A percentile compares a stretch with the other conserved stretches of the same genome.
Evolutionary conservation across 2,797 vertebrate species (phyloP).

Genomic region (Oophaga sylvatica): DNA sequence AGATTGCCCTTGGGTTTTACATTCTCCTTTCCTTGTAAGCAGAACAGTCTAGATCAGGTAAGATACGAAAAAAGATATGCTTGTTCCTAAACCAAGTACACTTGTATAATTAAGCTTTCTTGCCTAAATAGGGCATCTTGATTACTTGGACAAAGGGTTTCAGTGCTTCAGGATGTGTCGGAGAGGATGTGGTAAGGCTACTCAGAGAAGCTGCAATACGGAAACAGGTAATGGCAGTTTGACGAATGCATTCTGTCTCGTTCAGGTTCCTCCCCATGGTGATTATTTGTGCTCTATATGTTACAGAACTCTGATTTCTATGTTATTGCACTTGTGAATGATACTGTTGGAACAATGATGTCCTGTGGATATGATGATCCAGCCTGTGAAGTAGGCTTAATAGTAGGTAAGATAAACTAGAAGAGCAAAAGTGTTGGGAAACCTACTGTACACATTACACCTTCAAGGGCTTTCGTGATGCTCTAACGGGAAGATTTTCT

Average conservation of each 20-base stretch:
- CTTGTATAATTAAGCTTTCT: background rate
- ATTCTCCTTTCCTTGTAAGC: constrained; percentile 89
- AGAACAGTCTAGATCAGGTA: constrained; percentile 87
- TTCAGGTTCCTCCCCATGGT: background rate
- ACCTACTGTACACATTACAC: too few relatives aligned
- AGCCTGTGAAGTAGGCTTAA: constrained; percentile 77
- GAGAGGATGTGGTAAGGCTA: constrained; percentile 79
- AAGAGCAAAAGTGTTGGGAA: too few relatives aligned
- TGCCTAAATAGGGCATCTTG: constrained; percentile 78
- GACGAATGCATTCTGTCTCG: background rate
- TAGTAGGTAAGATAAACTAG: constrained; percentile 72
- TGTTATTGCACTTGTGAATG: constrained; percentile 78
- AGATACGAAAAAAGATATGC: background rate
- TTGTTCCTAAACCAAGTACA: background rate
- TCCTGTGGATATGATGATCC: constrained; percentile 76
- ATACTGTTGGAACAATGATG: constrained; percentile 83
- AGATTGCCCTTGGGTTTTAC: constrained; percentile 84
- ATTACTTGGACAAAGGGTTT: constrained; percentile 91
- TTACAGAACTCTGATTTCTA: constrained; percentile 72
- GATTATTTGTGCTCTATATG: constrained; percentile 32
- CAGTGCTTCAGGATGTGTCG: constrained; percentile 79
- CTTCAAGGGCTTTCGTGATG: too few relatives aligned
- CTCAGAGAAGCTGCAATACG: constrained; percentile 79
- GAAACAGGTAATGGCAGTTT: constrained; percentile 71
- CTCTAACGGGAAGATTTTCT: too few relatives aligned